Conservation (phyloP, 2,113 vertebrate species). For the Opisthocomus hoazin region DNA sequence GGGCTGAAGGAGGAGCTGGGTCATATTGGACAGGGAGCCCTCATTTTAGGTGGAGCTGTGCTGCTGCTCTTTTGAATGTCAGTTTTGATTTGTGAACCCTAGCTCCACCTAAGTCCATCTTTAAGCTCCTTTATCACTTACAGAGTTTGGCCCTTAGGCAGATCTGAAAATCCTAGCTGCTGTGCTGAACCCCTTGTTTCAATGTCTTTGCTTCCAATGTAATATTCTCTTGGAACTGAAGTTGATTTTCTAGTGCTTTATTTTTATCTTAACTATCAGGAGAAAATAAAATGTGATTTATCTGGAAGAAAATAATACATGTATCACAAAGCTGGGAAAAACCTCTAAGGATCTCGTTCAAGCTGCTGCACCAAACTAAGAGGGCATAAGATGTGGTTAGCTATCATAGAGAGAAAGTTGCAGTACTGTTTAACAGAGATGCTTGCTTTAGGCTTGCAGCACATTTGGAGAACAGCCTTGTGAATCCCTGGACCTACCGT, state of each 20-base stretch:
- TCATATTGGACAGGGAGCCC: neutral
- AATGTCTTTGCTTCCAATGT: neutral
- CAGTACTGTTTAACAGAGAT: neutral
- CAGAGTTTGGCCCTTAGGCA: neutral
- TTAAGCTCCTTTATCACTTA: neutral
- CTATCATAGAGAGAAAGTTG: neutral
- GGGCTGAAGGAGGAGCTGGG: neutral
- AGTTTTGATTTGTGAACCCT: accelerated
- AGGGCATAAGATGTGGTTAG: neutral
- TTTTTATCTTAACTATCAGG: neutral
- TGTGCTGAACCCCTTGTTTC: neutral
- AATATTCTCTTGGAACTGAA: neutral
- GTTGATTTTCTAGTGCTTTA: neutral
- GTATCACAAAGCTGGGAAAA: neutral
- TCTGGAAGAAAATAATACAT: neutral
- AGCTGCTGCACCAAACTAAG: neutral
- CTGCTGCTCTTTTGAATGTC: neutral
- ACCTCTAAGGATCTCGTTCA: neutral
- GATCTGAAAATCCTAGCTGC: neutral
- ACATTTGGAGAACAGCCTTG: neutral
- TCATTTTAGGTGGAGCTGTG: neutral
- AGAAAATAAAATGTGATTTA: neutral
- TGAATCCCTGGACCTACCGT: neutral
- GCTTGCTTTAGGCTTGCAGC: neutral
- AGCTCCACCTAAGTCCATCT: accelerated